A percentile compares a stretch with the other conserved stretches of the same genome.
phyloP scores from a whole-genome alignment of 2,797 vertebrate genomes.

The Gymnothorax javanicus region DNA sequence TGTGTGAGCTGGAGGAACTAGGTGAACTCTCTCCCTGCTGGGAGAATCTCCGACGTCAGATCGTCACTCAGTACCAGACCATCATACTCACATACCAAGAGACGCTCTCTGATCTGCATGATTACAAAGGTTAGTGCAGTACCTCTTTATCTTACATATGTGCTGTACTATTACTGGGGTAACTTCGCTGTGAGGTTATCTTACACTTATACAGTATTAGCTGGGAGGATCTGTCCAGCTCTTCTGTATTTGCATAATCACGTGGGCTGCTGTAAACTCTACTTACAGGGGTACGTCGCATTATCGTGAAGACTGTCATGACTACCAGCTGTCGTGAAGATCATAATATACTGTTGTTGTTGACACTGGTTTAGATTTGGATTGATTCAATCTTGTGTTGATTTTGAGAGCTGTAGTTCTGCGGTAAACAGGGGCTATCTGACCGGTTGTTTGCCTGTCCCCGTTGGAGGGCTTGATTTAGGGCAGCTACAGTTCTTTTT shows the following conservation, averaged over 20 bases:
- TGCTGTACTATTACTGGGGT: not conserved
- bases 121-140: constrained; percentile 84
- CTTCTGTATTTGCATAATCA: not conserved
- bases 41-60: constrained; percentile 93
- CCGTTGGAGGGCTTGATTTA: no score
- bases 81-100: constrained; percentile 91
- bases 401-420: no score
- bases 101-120: constrained; percentile 85
- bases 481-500: no score
- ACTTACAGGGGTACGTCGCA: not conserved
- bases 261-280: not conserved
- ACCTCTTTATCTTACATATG: not conserved
- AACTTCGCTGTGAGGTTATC: not conserved
- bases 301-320: not conserved
- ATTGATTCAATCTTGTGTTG: no score
- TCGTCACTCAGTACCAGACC: constrained; percentile 93
- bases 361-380: no score
- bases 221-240: not conserved
- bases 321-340: no score
- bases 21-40: constrained; percentile 96
- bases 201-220: not conserved
- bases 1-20: constrained; percentile 92
- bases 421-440: no score
- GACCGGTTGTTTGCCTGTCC: no score
- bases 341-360: no score